A percentile compares a stretch with the other conserved stretches of the same genome.
Conservation (phyloP, 2,797 vertebrate species). For the Smutsia temminckii region DNA sequence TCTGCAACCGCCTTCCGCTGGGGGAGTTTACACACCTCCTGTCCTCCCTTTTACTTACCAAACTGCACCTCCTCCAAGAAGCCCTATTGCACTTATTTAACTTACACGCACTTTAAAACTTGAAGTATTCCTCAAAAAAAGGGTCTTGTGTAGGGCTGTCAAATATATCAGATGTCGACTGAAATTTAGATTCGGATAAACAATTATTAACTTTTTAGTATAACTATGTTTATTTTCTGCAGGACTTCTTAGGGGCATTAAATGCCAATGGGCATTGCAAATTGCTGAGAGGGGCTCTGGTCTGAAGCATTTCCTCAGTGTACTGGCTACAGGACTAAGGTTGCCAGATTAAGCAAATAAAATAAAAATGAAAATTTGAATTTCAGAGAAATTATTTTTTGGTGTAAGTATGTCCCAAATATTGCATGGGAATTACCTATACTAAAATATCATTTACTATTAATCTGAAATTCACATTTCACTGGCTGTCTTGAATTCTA, state of each 20-base stretch:
- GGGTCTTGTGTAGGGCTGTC: background rate
- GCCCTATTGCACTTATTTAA: background rate
- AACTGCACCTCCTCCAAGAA: background rate
- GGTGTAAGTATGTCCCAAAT: background rate
- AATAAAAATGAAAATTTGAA: background rate
- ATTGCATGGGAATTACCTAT: background rate
- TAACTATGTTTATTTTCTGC: background rate
- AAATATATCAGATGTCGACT: background rate
- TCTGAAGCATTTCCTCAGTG: background rate
- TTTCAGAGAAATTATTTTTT: background rate
- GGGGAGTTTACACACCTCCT: background rate
- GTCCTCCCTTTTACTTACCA: background rate
- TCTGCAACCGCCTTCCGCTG: background rate
- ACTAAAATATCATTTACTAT: background rate
- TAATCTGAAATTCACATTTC: background rate
- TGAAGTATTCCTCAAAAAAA: background rate
- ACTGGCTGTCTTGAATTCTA: background rate
- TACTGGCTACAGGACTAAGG: background rate
- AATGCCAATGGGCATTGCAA: background rate
- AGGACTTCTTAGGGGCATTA: background rate
- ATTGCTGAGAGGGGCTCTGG: background rate
- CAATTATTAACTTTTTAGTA: background rate
- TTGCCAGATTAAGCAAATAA: background rate
- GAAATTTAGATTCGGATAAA: background rate
- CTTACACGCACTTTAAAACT: background rate